These are phyloP conservation scores for Ascaphus truei DNA, from an alignment of 2,113 vertebrate genomes.

Conservation along the genomic window DNA sequence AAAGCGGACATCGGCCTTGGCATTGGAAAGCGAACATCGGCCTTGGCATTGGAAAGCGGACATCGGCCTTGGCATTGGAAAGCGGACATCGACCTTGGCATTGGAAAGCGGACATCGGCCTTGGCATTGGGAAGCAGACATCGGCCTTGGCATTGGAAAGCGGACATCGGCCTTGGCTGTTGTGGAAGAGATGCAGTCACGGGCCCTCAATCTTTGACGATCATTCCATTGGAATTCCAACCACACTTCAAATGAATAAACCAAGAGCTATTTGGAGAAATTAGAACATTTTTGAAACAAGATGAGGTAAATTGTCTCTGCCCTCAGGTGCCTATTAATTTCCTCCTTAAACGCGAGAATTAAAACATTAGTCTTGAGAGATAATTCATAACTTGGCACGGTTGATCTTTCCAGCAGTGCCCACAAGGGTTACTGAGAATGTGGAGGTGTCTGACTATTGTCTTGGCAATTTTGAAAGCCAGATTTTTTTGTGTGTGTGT, in stretches of 20 bases:
- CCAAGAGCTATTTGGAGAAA: conserved; percentile 21
- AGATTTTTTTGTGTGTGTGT: background rate
- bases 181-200: too few relatives aligned
- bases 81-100: too few relatives aligned
- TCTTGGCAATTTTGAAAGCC: background rate
- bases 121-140: too few relatives aligned
- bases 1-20: too few relatives aligned
- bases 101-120: too few relatives aligned
- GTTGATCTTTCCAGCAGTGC: background rate
- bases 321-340: conserved; percentile 13
- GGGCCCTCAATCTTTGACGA: too few relatives aligned
- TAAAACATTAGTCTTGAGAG: conserved; percentile 13
- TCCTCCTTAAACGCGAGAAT: conserved; percentile 12
- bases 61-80: too few relatives aligned
- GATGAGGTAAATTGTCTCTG: conserved; percentile 7
- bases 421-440: conserved; percentile 6
- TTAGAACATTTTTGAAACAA: conserved; percentile 6
- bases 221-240: conserved; percentile 17
- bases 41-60: too few relatives aligned
- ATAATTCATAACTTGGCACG: background rate
- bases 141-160: too few relatives aligned
- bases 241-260: conserved; percentile 20
- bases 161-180: too few relatives aligned
- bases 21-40: too few relatives aligned
- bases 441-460: conserved; percentile 1